Conservation (phyloP, 2,888 invertebrate species). For the Eilema griseolum region DNA sequence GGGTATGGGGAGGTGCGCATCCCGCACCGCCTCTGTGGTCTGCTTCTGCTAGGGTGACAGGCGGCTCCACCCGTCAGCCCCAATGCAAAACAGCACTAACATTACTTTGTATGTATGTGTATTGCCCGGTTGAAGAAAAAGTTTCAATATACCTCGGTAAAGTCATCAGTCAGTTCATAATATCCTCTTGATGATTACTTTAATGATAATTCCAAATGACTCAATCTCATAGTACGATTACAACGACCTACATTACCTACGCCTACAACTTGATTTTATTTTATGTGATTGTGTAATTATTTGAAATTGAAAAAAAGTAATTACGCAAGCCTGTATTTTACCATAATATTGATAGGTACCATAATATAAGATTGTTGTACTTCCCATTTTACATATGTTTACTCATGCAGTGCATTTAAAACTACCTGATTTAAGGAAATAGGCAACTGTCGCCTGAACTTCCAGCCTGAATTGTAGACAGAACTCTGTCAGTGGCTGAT, state of each 20-base stretch:
- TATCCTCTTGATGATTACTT: conserved; percentile 9
- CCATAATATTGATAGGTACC: background rate
- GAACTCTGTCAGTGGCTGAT: too few species aligned
- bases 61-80: too few species aligned
- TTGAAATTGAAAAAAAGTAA: conserved; percentile 24
- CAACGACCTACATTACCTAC: conserved; percentile 18
- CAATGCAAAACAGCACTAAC: background rate
- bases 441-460: too few species aligned
- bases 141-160: background rate
- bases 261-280: conserved; percentile 22
- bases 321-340: background rate
- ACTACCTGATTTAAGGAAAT: too few species aligned
- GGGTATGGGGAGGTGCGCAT: too few species aligned
- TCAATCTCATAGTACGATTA: conserved; percentile 3
- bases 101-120: background rate
- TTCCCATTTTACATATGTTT: too few species aligned
- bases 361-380: too few species aligned
- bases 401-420: too few species aligned
- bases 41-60: too few species aligned
- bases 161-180: background rate
- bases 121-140: background rate
- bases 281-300: conserved; percentile 30
- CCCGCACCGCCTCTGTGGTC: too few species aligned
- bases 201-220: conserved; percentile 20
- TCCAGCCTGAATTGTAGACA: too few species aligned